A percentile compares a stretch with the other conserved stretches of the same genome.
Conservation (phyloP, 2,797 vertebrate genomes). For the Coilia nasus region DNA sequence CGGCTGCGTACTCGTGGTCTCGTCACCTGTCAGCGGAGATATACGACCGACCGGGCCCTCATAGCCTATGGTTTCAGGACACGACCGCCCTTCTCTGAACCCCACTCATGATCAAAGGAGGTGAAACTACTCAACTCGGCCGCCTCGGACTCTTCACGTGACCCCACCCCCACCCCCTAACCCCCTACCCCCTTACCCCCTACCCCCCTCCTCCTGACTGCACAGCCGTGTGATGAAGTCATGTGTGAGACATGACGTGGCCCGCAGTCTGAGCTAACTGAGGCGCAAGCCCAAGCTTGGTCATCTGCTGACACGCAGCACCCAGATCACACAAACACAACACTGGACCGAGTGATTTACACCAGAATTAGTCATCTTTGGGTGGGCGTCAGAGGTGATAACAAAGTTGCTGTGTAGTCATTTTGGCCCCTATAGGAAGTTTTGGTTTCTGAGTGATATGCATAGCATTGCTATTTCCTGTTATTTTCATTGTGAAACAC, state of each 20-base stretch:
- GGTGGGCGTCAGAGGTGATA: neutral
- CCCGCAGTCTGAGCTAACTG: neutral
- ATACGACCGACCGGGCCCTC: neutral
- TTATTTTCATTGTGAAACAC: neutral
- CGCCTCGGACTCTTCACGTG: neutral
- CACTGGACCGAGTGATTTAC: neutral
- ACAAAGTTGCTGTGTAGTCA: neutral
- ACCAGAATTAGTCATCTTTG: neutral
- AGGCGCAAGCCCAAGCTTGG: neutral
- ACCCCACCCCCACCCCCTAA: neutral
- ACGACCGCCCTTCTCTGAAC: neutral
- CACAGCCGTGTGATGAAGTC: neutral
- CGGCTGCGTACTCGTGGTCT: neutral
- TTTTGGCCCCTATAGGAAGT: neutral
- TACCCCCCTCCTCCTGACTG: neutral
- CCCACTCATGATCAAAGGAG: slow-evolving; percentile 4
- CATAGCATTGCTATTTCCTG: neutral
- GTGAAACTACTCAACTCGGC: neutral
- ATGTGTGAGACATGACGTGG: neutral
- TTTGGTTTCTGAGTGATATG: neutral
- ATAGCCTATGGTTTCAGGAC: neutral
- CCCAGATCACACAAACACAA: neutral
- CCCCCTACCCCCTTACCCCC: neutral
- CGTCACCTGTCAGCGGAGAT: neutral
- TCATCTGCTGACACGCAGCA: neutral